phyloP scores from a whole-genome alignment of 2,888 invertebrate genomes.

The Diplolepis rosae region DNA sequence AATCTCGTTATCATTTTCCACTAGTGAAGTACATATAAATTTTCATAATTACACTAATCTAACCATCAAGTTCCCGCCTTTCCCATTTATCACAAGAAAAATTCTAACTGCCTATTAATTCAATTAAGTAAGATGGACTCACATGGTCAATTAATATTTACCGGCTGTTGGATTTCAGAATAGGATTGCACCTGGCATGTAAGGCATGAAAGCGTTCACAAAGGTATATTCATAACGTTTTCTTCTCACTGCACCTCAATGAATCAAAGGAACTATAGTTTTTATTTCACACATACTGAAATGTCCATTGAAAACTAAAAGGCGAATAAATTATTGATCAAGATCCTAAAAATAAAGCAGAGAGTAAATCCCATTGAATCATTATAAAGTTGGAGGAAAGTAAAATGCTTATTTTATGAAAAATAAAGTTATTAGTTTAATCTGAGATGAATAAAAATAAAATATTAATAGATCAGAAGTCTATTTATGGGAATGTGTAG shows the following conservation, averaged over 20 bases:
- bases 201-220: slow-evolving; percentile 3
- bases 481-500: background rate
- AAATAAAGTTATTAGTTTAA: background rate
- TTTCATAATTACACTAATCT: background rate
- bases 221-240: background rate
- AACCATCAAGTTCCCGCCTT: slow-evolving; percentile 1
- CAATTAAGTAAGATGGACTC: slow-evolving; percentile 10
- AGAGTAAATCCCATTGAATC: background rate
- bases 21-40: background rate
- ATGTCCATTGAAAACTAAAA: background rate
- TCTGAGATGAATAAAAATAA: background rate
- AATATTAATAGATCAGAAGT: background rate
- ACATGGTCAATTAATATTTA: slow-evolving; percentile 1
- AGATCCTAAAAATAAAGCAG: background rate
- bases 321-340: slow-evolving; percentile 7
- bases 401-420: background rate
- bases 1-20: background rate
- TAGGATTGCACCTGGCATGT: slow-evolving; percentile 19
- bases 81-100: background rate
- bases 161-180: background rate
- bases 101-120: slow-evolving; percentile 14
- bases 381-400: background rate
- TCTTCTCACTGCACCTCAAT: background rate
- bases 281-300: background rate
- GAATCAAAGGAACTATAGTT: slow-evolving; percentile 8